Evolutionary conservation across 2,113 vertebrate species (phyloP).

Genomic region (Cyphomyrus discorhynchus): DNA sequence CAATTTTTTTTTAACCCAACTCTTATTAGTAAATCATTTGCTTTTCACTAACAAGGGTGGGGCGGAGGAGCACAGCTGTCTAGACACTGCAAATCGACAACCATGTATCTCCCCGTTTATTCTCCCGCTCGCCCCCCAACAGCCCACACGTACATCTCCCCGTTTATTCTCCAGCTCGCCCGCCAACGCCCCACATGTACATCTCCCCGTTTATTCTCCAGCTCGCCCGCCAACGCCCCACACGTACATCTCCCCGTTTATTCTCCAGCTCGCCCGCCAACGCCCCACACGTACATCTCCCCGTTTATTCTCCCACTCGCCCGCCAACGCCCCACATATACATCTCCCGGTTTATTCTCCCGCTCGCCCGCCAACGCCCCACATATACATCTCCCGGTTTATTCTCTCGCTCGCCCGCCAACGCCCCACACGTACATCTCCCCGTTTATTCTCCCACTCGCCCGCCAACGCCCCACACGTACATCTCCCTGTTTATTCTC

Average conservation of each 20-base stretch:
- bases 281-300: background rate
- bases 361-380: background rate
- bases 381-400: background rate
- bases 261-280: background rate
- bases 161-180: conserved; percentile 18
- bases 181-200: background rate
- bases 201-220: conserved; percentile 17
- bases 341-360: conserved; percentile 25
- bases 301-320: background rate
- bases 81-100: background rate
- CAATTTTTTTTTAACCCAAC: conserved; percentile 82
- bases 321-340: background rate
- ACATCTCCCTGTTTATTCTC: conserved; percentile 21
- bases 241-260: too few relatives aligned
- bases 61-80: background rate
- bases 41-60: conserved; percentile 46
- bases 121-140: background rate
- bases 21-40: conserved; percentile 92
- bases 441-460: background rate
- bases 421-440: background rate
- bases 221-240: conserved; percentile 12
- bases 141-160: conserved; percentile 20
- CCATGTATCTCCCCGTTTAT: background rate
- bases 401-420: background rate
- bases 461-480: background rate